phyloP scores from a whole-genome alignment of 2,113 vertebrate genomes.

The Gadus chalcogrammus region DNA sequence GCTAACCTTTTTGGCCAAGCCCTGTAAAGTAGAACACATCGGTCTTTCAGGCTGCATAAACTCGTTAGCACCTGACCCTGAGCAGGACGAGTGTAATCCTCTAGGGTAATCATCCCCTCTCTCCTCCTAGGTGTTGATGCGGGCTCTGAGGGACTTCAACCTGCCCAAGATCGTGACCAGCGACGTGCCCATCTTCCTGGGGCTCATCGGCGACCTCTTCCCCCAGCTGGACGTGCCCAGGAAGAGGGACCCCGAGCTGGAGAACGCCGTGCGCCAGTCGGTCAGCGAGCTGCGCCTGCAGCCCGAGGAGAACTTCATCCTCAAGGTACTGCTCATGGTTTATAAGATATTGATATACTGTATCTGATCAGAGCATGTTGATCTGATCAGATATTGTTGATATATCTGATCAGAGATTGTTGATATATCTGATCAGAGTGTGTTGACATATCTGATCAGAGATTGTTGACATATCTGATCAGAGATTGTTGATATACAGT shows the following conservation, averaged over 20 bases:
- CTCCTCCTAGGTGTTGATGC: slow-evolving; percentile 71
- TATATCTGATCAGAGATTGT: too few species aligned
- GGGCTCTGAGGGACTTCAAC: slow-evolving; percentile 81
- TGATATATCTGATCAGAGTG: too few species aligned
- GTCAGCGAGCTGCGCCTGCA: slow-evolving; percentile 76
- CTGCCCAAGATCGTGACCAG: slow-evolving; percentile 78
- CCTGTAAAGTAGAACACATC: too few species aligned
- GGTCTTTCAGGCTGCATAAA: too few species aligned
- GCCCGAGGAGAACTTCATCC: slow-evolving; percentile 85
- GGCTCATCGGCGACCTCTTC: slow-evolving; percentile 78
- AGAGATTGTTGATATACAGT: too few species aligned
- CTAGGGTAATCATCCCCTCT: background rate
- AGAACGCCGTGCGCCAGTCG: slow-evolving; percentile 78
- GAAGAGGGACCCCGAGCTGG: slow-evolving; percentile 73
- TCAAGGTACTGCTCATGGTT: slow-evolving; percentile 69
- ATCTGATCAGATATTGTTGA: too few species aligned
- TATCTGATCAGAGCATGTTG: too few species aligned
- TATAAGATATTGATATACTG: too few species aligned
- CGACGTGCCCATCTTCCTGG: slow-evolving; percentile 76
- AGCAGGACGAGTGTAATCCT: background rate
- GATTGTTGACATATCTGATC: too few species aligned
- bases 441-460: too few species aligned
- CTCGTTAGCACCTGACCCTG: background rate
- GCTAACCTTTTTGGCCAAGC: too few species aligned
- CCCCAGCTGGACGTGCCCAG: slow-evolving; percentile 75